Base-by-base conservation (phyloP, 2,888 invertebrate species). In the Rutpela maculata region DNA sequence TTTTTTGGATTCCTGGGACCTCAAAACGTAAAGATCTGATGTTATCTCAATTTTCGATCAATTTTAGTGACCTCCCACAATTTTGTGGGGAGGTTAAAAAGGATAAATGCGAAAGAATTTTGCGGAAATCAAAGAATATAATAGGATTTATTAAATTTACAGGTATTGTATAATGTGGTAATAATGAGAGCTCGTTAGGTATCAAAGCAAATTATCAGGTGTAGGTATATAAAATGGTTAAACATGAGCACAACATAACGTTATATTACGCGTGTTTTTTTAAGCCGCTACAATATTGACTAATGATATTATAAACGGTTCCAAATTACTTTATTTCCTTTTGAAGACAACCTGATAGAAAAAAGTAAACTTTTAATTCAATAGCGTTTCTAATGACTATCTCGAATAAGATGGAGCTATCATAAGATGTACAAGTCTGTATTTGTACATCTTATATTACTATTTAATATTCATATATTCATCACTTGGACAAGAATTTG, bases 121-220 rank as follows among this genome's bases (percentile, higher is more conserved):
- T 22, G 67, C 56, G 67, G 50, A 68, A 68, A 68, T 50, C 67
- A 22, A 26, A 50, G 55, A 1, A 9, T 55, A 9, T 43, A 50
- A 22, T 66, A 9, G 11, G 35, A 35, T 31, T 35, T 35, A 63
- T 35, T 63, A 63, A 31, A 17, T 31, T 62, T 35, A 63, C 17
- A n/a, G 35, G 10, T n/a, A 17, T 35, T 35, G 9, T n/a, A n/a
- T 63, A 35, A 63, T 35, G 62, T 35, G 5, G 17, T 50, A 50
- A 31, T 63, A 17, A 63, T 63, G 31, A 63, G 50, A n/a, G 15
- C 50, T 50, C 50, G 50, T 50, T 50, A 50, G 15, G n/a, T n/a
- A 50, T 50, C 50, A 50, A 50, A 50, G n/a, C n/a, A 50, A 50
- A 50, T 50, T n/a, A n/a, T 50, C 50, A 12, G 50, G n/a, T 50